Base-by-base conservation (phyloP, 2,797 vertebrate species). In the Gadopsis bispinosus region DNA sequence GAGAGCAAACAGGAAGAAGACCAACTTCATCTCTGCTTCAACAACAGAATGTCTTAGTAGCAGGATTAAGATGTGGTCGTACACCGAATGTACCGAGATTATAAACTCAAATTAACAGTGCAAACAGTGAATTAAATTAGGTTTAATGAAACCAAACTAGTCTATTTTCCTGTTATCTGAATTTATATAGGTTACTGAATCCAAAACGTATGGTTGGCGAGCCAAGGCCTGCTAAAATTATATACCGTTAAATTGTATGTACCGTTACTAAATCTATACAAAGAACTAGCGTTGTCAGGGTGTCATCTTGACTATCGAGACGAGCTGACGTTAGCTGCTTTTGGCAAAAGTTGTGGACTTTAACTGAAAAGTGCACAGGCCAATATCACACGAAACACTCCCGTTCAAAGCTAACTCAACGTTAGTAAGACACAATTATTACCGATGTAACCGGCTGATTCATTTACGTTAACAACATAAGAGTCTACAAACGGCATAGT, bases 1-100 rank as follows among this genome's bases (percentile, higher is more conserved):
- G 37, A 56, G 37, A 26, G 26, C 16, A 65, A 73, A 71, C 22
- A 66, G 72, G 45, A 69, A 64, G 29, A 62, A 73, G 43, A 65
- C 6, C 10, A 12, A 19, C 55, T 39, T 47, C 0, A 39, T 22
- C 4, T 39, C 7, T 62, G 19, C 39, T 33, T 16, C 12, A 51
- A 31, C 9, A 70, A 50, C 20, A 63, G 6, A 11, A 51, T 55
- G 16, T 74, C 16, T 60, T 26, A 19, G 0, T 16, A 58, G 63
- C 0, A 19, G 16, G 6, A 45, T 47, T n/a, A 48, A 33, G 7
- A 19, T 31, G 7, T 13, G 11, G 19, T 2, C 0, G 33, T 2
- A 55, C 3, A 45, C 10, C 12, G 10, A 35, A 48, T 37, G 3
- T n/a, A 67, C 13, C 12, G 3, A 22, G 1, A 54, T n/a, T n/a